phyloP scores from a whole-genome alignment of 1,140 invertebrate species.

The Formica exsecta region DNA sequence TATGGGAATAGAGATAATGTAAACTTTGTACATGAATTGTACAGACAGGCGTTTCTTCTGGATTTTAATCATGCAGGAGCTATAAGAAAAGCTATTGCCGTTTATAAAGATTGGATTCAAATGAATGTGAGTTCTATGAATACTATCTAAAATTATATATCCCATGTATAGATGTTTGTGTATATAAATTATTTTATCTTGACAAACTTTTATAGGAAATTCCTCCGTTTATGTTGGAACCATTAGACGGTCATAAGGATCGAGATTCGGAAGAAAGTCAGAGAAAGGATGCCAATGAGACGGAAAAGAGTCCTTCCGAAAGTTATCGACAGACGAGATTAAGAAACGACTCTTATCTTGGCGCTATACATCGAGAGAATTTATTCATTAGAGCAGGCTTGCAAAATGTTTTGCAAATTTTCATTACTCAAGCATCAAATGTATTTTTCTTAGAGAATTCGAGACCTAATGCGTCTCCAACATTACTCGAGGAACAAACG shows the following conservation, averaged over 20 bases:
- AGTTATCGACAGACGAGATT: constrained; percentile 88
- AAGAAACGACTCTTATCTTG: constrained; percentile 94
- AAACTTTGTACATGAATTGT: constrained; percentile 97
- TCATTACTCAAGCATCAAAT: constrained; percentile 98
- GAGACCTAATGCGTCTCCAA: constrained; percentile 83
- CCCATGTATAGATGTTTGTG: neutral
- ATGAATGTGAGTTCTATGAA: constrained; percentile 89
- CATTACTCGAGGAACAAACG: constrained; percentile 95
- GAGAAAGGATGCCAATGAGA: constrained; percentile 77
- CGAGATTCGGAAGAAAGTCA: constrained; percentile 80
- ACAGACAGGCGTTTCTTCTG: constrained; percentile 96
- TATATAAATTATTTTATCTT: constrained; percentile 36
- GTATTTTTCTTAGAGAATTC: constrained; percentile 93
- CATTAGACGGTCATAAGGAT: constrained; percentile 88
- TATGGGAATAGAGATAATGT: constrained; percentile 96
- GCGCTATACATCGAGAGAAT: constrained; percentile 93
- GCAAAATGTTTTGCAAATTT: constrained; percentile 96
- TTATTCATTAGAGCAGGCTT: constrained; percentile 92
- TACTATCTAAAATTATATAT: constrained; percentile 13
- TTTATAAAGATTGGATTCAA: constrained; percentile 99
- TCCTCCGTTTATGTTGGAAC: constrained; percentile 95
- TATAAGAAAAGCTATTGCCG: constrained; percentile 95
- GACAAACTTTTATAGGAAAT: constrained; percentile 87
- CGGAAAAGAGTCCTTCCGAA: constrained; percentile 86
- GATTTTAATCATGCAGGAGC: constrained; percentile 95